Base-by-base conservation (phyloP, 2,797 vertebrate genomes). In the Centroberyx gerrardi region DNA sequence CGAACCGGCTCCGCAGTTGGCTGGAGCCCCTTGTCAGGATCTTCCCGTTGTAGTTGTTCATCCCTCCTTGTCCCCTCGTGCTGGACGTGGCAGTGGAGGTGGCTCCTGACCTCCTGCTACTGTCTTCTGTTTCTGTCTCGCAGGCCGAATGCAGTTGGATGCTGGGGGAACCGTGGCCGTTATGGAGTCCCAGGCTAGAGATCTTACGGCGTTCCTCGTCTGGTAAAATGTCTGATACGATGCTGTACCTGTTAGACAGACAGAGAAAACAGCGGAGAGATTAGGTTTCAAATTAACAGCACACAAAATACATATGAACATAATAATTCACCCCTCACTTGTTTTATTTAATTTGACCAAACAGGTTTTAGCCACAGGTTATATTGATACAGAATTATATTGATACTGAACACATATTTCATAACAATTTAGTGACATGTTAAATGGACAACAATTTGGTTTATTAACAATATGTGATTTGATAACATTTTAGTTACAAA, bases 1-100 rank as follows among this genome's bases (percentile, higher is more conserved):
- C 97, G 2, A 99, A 99, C 17, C 98, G 97, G 87, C 96, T 99
- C 81, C 97, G 95, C 48, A 95, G 91, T 76, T 97, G 97, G 87
- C 93, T 90, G 82, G 94, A 94, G 78, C 92, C 92, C 48, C 83
- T 90, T 4, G 94, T 94, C 68, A 90, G 82, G 84, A 94, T 87
- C 86, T 92, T 94, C 6, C 93, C 93, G 2, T 94, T 92, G 90
- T 88, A 90, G 85, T 76, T 87, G 82, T 73, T 87, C 82, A 91
- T 93, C 55, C 82, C 91, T 84, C 58, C 62, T 62, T 49, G 83
- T 59, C 40, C 77, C 1, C 62, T 67, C 4, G 52, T 12, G 65
- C 62, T 48, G 38, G 79, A 54, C 62, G 10, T 76, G 0, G 65
- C 60, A 53, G 68, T 62, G 33, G 87, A 83, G 76, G 82, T 49